A percentile compares a stretch with the other conserved stretches of the same genome.
These are phyloP conservation scores for Nesometra sesokonis DNA, from an alignment of 35 echinoderm and acorn worm species.

Conservation along the genomic window DNA sequence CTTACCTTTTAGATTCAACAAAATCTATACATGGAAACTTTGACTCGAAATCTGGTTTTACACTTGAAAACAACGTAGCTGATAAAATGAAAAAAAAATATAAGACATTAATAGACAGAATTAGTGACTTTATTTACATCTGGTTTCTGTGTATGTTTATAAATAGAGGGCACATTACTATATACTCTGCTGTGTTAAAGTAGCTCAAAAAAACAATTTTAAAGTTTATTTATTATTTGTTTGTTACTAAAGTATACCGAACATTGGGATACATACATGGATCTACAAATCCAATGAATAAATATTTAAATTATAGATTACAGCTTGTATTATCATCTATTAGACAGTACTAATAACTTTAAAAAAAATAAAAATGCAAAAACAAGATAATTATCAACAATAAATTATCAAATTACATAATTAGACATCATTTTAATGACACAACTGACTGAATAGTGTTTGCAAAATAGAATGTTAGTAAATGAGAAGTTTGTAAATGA, in stretches of 20 bases:
- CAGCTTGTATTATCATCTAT: too few relatives aligned
- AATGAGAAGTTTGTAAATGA: too few relatives aligned
- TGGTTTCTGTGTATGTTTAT: neutral
- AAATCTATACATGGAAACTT: constrained; percentile 76
- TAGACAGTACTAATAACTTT: too few relatives aligned
- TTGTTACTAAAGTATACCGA: too few relatives aligned
- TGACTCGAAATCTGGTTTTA: constrained; percentile 64
- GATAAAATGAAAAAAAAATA: neutral
- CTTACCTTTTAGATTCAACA: constrained; percentile 59
- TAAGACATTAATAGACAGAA: neutral
- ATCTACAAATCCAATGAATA: too few relatives aligned
- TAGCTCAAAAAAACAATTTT: too few relatives aligned
- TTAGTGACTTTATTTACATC: neutral
- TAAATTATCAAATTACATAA: neutral
- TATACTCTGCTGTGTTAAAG: too few relatives aligned
- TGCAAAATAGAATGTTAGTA: neutral
- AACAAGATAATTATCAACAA: neutral
- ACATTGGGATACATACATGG: too few relatives aligned
- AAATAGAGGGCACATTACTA: neutral
- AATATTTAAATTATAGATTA: too few relatives aligned
- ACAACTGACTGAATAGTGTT: neutral
- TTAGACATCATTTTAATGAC: neutral
- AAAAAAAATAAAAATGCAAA: neutral
- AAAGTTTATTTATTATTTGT: too few relatives aligned
- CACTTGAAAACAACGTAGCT: constrained; percentile 33